These are phyloP conservation scores for Molossus alvarezi DNA, from an alignment of 2,797 vertebrate genomes.

Conservation along the genomic window DNA sequence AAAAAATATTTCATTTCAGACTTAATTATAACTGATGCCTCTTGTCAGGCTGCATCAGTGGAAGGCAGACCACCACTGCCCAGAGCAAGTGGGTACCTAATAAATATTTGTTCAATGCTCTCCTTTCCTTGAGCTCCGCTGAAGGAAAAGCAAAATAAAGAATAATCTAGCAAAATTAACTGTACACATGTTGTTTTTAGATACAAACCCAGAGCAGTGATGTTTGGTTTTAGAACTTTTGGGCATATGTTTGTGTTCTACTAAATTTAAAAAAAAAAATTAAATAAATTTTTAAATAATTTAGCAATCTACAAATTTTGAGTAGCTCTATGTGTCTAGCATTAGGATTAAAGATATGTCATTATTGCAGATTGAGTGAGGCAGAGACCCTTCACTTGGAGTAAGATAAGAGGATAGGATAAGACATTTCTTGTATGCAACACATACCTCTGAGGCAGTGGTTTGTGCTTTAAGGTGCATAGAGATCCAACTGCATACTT, in stretches of 20 bases:
- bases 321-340: neutral
- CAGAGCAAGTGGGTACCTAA: neutral
- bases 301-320: neutral
- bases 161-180: neutral
- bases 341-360: neutral
- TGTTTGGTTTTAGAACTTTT: neutral
- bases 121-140: neutral
- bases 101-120: neutral
- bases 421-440: neutral
- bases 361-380: neutral
- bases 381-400: neutral
- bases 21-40: neutral
- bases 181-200: neutral
- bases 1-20: neutral
- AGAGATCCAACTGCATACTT: neutral
- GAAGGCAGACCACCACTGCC: neutral
- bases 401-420: neutral
- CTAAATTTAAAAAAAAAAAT: neutral
- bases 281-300: neutral
- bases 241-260: neutral
- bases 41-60: rapidly evolving
- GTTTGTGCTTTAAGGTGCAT: neutral
- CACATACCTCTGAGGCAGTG: neutral
- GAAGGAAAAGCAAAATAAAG: neutral
- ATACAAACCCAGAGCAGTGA: neutral